These are phyloP conservation scores for Heliconius erato DNA, from an alignment of 2,888 invertebrate species.

Conservation along the genomic window DNA sequence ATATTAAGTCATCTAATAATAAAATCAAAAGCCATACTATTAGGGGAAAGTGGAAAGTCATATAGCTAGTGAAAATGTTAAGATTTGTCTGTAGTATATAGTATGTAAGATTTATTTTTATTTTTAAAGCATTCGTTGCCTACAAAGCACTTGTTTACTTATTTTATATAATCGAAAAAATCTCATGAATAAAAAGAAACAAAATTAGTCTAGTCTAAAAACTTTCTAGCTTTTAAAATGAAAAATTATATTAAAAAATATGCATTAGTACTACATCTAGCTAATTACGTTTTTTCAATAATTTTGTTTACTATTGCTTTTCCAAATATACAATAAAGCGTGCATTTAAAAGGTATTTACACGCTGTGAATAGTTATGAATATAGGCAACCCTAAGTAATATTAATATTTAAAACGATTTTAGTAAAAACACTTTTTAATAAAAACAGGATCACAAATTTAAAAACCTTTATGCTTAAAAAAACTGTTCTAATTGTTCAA, in stretches of 20 bases:
- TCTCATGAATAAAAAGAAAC: not conserved
- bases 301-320: not conserved
- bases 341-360: constrained; percentile 5
- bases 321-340: not conserved
- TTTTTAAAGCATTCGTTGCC: constrained; percentile 50
- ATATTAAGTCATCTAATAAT: not conserved
- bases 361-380: not conserved
- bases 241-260: not conserved
- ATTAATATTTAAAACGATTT: not conserved
- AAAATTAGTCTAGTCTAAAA: not conserved
- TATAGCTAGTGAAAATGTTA: not conserved
- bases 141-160: constrained; percentile 49
- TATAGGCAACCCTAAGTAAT: not conserved
- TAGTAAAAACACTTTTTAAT: too few relatives aligned
- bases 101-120: constrained; percentile 15
- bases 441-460: too few relatives aligned
- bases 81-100: constrained; percentile 8
- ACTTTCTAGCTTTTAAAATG: not conserved
- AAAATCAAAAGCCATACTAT: not conserved
- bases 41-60: not conserved
- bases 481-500: too few relatives aligned
- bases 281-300: not conserved
- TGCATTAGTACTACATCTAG: constrained; percentile 11
- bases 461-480: too few relatives aligned
- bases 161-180: not conserved